Evolutionary conservation across 1,140 invertebrate genomes (phyloP).

Genomic region (Onthophagus taurus): DNA sequence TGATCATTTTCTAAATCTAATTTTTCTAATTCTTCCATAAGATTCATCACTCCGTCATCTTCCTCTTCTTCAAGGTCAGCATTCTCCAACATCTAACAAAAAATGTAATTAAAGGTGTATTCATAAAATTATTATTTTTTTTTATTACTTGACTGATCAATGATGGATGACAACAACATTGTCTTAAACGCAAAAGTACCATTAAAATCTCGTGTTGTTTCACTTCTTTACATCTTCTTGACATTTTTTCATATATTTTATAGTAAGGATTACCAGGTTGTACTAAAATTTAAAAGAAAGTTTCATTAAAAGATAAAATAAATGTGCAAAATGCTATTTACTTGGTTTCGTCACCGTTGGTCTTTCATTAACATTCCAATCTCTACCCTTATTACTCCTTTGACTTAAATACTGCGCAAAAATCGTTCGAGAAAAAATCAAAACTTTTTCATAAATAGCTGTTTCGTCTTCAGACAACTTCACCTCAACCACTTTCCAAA

Average conservation of each 20-base stretch:
- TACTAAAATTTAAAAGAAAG: no score
- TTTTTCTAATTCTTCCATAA: conserved; percentile 36
- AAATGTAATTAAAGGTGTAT: background rate
- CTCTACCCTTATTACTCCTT: conserved; percentile 50
- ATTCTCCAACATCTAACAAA: background rate
- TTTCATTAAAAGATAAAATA: no score
- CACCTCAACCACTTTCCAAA: conserved; percentile 46
- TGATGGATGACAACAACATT: conserved; percentile 81
- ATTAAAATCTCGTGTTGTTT: conserved; percentile 71
- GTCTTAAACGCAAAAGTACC: conserved; percentile 70
- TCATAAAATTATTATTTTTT: conserved; percentile 30
- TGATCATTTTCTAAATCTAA: conserved; percentile 27
- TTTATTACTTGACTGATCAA: conserved; percentile 65
- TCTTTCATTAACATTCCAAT: no score
- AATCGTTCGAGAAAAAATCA: conserved; percentile 60
- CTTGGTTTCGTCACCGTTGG: no score
- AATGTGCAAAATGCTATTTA: no score
- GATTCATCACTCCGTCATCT: conserved; percentile 30
- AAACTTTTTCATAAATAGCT: conserved; percentile 66
- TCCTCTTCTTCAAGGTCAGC: conserved; percentile 25
- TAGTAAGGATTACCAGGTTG: conserved; percentile 26
- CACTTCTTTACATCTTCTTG: conserved; percentile 48
- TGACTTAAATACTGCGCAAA: conserved; percentile 69
- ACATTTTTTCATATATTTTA: conserved; percentile 47
- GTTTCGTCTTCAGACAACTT: conserved; percentile 60